Base-by-base conservation (phyloP, 2,797 vertebrate species). In the Pipistrellus pygmaeus region DNA sequence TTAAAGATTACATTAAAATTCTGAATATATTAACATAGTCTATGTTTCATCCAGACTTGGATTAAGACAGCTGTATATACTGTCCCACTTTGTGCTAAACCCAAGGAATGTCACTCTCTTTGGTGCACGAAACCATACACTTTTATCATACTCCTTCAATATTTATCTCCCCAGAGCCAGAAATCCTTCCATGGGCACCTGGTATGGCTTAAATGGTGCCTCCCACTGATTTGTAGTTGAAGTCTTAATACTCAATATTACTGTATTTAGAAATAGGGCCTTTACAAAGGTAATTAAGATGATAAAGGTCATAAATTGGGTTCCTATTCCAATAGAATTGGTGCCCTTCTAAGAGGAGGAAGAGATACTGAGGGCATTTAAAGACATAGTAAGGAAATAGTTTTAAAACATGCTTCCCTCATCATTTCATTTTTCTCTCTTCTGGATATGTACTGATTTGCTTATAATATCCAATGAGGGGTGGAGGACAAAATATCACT, bases 1-100 rank as follows among this genome's bases (percentile, higher is more conserved):
- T 72, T 77, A 85, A 82, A 81, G 20, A 76, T 15, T 3, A 86
- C 11, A 46, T 2, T 77, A 38, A 85, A 95, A 89, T 93, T 71
- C n/a, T 55, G 48, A 32, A 12, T 64, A 18, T 64, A 23, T 72
- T 55, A 72, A 30, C 30, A 41, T 57, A 41, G 6, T 77, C 11
- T 30, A 46, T 71, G 11, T 76, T 69, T 96, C 27, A 23, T 20
- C 10, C 48, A 90, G 18, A 72, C 30, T 60, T 82, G 9, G 20
- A 72, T 88, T 68, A 77, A 80, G 46, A 27, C 2, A 77, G 11
- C 12, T 41, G 8, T 35, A 71, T 13, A 87, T 76, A 53, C 69
- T 69, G 5, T 53, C 11, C 8, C 14, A 30, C 14, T 93, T 81
- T 64, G 32, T 55, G 69, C 12, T 21, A 5, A 27, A 48, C 51